phyloP scores from a whole-genome alignment of 2,888 invertebrate genomes.

The Ophion costatus region DNA sequence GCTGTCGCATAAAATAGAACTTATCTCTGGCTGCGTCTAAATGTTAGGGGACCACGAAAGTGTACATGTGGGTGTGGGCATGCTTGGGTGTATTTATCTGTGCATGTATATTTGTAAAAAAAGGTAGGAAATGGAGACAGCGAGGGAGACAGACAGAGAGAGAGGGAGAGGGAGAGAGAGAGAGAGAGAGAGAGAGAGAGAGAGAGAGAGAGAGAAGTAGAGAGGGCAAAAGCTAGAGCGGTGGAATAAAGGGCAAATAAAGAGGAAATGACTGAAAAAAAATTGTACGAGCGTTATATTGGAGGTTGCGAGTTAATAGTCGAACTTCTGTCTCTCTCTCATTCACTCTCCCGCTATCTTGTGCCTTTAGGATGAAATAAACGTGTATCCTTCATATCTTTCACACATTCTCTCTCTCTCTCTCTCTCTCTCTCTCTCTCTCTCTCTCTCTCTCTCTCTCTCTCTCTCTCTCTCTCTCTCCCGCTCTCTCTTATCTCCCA shows the following conservation, averaged over 20 bases:
- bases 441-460: conserved; percentile 2
- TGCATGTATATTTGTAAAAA: background rate
- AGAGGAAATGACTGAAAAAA: conserved; percentile 39
- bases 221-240: background rate
- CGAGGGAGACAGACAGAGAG: conserved; percentile 9
- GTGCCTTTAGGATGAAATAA: conserved; percentile 16
- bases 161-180: background rate
- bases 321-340: conserved; percentile 40
- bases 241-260: conserved; percentile 23
- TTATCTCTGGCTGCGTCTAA: conserved; percentile 55
- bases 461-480: background rate
- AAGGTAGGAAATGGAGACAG: background rate
- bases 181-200: too few relatives aligned
- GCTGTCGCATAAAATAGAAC: conserved; percentile 56
- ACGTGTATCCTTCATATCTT: background rate
- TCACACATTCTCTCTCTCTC: background rate
- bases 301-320: conserved; percentile 65
- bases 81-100: background rate
- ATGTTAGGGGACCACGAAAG: conserved; percentile 31
- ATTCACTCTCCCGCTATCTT: conserved; percentile 2
- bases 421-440: conserved; percentile 8
- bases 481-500: conserved; percentile 4
- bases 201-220: conserved; percentile 1
- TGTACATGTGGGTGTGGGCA: background rate
- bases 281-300: conserved; percentile 52